Base-by-base conservation (phyloP, 2,888 invertebrate species). In the Halictus ligatus region DNA sequence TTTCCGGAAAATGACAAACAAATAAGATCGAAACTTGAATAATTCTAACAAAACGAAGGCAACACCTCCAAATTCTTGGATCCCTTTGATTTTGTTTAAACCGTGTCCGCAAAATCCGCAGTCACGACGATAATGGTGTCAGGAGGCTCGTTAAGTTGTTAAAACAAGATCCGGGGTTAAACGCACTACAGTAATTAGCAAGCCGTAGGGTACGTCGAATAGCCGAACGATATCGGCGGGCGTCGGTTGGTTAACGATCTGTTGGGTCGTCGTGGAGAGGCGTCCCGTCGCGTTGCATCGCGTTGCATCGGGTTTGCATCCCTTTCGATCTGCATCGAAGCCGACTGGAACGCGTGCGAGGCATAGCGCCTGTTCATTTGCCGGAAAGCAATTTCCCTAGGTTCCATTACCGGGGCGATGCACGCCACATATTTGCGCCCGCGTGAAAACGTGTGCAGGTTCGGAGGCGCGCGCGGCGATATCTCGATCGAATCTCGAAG, bases 281-380 rank as follows among this genome's bases (percentile, higher is more conserved):
- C 88, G 86, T 82, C 84, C 86, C 84, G 13, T 25, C 64, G 35
- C 35, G 40, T 40, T 12, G 35, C 40, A 21, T 40, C 35, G 35
- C 21, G 40, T n/a, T 21, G 64, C 64, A 25, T 21, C 21, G 50
- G 29, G 50, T 8, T 50, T 54, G 50, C 64, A 18, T 69, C 67
- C 21, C 67, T 29, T 67, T 35, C 67, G 18, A 67, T 35, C 21
- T 8, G 67, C 69, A 21, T 12, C 21, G 40, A 43, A 69, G 79
- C 87, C 78, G 78, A 73, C 77, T 75, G 88, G 89, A 89, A 91
- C 64, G 15, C 29, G 54, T 90, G 86, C 86, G 81, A 74, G 75
- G 83, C 89, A 90, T 91, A 90, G 88, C 91, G 92, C 89, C 89
- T 89, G 92, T 92, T 91, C 91, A 91, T 92, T 92, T 91, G 89